These are phyloP conservation scores for Nemotelus nigrinus DNA, from an alignment of 2,888 invertebrate genomes.

Conservation along the genomic window DNA sequence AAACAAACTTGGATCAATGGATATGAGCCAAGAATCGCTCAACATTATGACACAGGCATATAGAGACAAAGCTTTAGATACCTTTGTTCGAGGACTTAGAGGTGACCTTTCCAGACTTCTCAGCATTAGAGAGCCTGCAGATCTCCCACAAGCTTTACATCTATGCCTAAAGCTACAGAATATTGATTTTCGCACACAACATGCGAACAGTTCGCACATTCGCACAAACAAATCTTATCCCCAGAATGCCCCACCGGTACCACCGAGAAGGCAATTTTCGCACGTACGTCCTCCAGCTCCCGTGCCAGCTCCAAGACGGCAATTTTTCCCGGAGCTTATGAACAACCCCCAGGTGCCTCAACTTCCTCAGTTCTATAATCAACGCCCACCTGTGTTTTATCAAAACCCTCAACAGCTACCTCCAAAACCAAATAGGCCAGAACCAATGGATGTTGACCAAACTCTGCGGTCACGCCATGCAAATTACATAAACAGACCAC, in stretches of 20 bases:
- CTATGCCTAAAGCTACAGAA: conserved; percentile 1
- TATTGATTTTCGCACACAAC: conserved; percentile 6
- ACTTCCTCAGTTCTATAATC: neutral
- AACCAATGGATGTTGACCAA: conserved; percentile 10
- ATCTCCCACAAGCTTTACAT: conserved; percentile 23
- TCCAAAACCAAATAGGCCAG: neutral
- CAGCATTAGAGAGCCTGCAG: conserved; percentile 36
- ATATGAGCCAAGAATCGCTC: conserved; percentile 21
- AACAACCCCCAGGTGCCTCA: neutral
- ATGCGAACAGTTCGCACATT: conserved; percentile 7
- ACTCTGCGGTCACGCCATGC: neutral
- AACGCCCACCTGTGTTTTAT: neutral
- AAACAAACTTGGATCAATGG: conserved; percentile 34
- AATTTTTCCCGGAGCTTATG: conserved; percentile 10
- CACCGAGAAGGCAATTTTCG: neutral
- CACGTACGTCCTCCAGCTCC: neutral
- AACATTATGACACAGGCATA: too few species aligned
- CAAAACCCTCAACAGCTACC: neutral
- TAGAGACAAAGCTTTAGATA: conserved; percentile 37
- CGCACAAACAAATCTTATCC: neutral
- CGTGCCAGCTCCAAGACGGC: neutral
- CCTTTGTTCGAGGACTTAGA: conserved; percentile 38
- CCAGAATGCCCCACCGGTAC: neutral
- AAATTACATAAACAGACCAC: conserved; percentile 2
- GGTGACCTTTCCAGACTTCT: conserved; percentile 22